phyloP scores from a whole-genome alignment of 2,797 vertebrate genomes.

The Gymnopithys bicolor region DNA sequence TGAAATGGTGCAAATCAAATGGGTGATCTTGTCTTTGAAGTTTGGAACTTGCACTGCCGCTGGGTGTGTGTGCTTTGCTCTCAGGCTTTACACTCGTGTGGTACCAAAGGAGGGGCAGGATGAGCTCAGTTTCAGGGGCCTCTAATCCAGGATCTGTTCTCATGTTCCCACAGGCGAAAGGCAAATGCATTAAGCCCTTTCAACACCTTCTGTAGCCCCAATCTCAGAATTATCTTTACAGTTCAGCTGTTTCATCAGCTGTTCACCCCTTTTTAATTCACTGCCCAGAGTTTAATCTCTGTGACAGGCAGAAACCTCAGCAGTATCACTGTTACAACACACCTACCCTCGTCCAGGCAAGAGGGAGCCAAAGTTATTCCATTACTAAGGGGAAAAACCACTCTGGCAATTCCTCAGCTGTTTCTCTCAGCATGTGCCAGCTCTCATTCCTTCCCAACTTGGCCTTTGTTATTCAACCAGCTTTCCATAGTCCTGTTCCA shows the following conservation, averaged over 20 bases:
- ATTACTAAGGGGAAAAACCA: conserved; percentile 6
- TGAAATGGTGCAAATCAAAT: background rate
- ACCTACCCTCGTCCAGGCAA: background rate
- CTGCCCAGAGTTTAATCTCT: conserved; percentile 30
- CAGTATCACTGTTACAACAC: background rate
- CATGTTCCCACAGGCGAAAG: conserved; percentile 45
- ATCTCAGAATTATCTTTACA: conserved; percentile 53
- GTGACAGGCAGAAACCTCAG: background rate
- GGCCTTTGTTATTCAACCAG: background rate
- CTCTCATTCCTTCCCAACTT: background rate
- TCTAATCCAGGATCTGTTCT: conserved; percentile 57
- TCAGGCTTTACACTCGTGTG: background rate
- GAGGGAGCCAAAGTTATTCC: conserved; percentile 13
- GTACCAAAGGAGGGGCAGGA: background rate
- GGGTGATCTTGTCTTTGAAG: background rate
- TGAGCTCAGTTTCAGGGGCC: conserved; percentile 4
- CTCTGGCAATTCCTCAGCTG: conserved; percentile 16
- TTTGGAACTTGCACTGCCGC: background rate
- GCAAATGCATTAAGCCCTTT: conserved; percentile 37
- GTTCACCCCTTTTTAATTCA: conserved; percentile 37
- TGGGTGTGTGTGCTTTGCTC: background rate
- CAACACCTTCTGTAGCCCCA: conserved; percentile 2
- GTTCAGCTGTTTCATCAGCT: conserved; percentile 50
- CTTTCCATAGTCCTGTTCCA: background rate
- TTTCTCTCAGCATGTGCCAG: conserved; percentile 12